Conservation (phyloP, 2,888 invertebrate species). For the Priocnemis perturbator region DNA sequence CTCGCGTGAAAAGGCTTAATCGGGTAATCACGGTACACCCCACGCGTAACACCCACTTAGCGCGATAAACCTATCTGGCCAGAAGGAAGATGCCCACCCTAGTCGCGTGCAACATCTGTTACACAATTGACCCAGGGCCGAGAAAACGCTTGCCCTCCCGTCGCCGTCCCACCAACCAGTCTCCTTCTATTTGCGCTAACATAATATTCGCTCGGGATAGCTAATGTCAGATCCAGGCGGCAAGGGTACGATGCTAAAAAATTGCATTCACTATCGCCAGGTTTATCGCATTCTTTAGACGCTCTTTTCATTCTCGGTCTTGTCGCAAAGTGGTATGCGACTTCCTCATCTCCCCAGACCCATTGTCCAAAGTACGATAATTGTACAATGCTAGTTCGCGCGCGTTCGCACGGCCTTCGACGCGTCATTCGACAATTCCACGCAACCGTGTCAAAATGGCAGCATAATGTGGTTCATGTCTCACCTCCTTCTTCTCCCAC, state of each 20-base stretch:
- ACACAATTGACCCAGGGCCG: slow-evolving; percentile 6
- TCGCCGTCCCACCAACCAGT: background rate
- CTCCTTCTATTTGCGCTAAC: no score
- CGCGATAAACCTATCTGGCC: slow-evolving; percentile 33
- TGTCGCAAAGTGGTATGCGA: background rate
- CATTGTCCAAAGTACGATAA: background rate
- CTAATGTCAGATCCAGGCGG: no score
- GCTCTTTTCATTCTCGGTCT: background rate
- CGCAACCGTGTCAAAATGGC: slow-evolving; percentile 9
- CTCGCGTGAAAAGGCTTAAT: slow-evolving; percentile 39
- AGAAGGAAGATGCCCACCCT: slow-evolving; percentile 27
- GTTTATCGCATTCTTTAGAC: background rate
- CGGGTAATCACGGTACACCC: slow-evolving; percentile 38
- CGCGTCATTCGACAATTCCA: slow-evolving; percentile 8
- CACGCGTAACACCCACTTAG: slow-evolving; percentile 44
- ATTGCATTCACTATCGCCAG: no score
- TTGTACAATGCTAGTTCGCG: background rate
- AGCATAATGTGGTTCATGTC: slow-evolving; percentile 13
- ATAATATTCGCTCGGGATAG: no score
- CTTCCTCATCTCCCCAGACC: background rate
- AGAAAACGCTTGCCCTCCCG: background rate
- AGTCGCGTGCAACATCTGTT: slow-evolving; percentile 44
- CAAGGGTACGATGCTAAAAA: no score
- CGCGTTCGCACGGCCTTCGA: slow-evolving; percentile 15
- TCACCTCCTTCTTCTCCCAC: slow-evolving; percentile 2